phyloP scores from a whole-genome alignment of 2,888 invertebrate genomes.

The Drosophila basisetae region DNA sequence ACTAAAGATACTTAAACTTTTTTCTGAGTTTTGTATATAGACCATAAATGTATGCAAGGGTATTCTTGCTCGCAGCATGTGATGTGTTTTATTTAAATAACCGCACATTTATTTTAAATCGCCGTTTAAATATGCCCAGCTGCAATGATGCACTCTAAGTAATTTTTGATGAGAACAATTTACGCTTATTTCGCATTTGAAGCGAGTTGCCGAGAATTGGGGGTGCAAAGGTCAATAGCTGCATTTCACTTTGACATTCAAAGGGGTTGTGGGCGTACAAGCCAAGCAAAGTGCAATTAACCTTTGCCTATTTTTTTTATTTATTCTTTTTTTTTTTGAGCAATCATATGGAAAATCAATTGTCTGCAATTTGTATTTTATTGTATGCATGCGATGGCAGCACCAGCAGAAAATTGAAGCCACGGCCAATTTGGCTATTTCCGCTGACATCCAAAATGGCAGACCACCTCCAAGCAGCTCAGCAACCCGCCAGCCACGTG shows the following conservation, averaged over 20 bases:
- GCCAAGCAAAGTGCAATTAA: slow-evolving; percentile 58
- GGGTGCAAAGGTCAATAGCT: slow-evolving; percentile 39
- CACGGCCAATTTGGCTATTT: slow-evolving; percentile 78
- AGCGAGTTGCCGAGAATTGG: background rate
- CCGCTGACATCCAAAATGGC: slow-evolving; percentile 66
- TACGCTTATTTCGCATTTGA: slow-evolving; percentile 10
- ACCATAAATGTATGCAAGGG: background rate
- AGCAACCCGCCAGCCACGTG: slow-evolving; percentile 2
- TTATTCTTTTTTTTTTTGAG: slow-evolving; percentile 33
- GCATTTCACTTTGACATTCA: slow-evolving; percentile 72
- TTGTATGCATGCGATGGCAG: slow-evolving; percentile 56
- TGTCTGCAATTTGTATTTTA: slow-evolving; percentile 76
- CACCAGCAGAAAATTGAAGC: slow-evolving; percentile 64
- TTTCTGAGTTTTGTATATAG: background rate
- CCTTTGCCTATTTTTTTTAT: slow-evolving; percentile 72
- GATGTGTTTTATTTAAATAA: slow-evolving; percentile 42
- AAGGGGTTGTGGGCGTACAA: slow-evolving; percentile 18
- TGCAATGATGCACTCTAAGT: slow-evolving; percentile 30
- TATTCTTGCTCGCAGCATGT: background rate
- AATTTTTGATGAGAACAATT: slow-evolving; percentile 44
- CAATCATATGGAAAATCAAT: slow-evolving; percentile 79
- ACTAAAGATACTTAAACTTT: background rate
- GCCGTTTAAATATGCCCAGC: slow-evolving; percentile 3
- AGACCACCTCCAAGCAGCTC: slow-evolving; percentile 1
- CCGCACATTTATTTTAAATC: slow-evolving; percentile 37